Evolutionary conservation across 2,113 vertebrate species (phyloP).

Genomic region (Lophochroa leadbeateri): DNA sequence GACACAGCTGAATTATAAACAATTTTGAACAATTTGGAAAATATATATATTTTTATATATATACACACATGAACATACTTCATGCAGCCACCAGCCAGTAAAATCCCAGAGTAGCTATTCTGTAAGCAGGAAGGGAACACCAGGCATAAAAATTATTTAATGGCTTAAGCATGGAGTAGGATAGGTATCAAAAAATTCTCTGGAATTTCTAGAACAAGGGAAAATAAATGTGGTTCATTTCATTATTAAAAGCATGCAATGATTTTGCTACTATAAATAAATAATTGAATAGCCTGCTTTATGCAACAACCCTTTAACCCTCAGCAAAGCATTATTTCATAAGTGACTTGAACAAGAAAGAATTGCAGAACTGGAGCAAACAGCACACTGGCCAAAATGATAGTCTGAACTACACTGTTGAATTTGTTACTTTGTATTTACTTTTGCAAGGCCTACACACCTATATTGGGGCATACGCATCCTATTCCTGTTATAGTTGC

Average conservation of each 20-base stretch:
- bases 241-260: background rate
- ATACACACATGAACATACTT: too few species aligned
- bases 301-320: background rate
- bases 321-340: background rate
- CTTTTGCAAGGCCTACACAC: background rate
- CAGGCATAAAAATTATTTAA: background rate
- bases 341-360: background rate
- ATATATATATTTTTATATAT: too few species aligned
- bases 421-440: background rate
- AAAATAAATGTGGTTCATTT: background rate
- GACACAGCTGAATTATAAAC: too few species aligned
- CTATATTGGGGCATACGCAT: background rate
- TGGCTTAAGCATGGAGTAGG: background rate
- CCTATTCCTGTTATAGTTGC: background rate
- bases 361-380: background rate
- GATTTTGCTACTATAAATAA: background rate
- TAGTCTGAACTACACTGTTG: background rate
- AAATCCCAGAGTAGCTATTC: background rate
- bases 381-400: background rate
- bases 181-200: background rate
- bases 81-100: accelerated
- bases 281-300: accelerated
- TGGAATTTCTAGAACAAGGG: background rate
- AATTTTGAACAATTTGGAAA: too few species aligned
- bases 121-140: background rate